Conservation (phyloP, 1,140 invertebrate species). For the Lepidurus apus region DNA sequence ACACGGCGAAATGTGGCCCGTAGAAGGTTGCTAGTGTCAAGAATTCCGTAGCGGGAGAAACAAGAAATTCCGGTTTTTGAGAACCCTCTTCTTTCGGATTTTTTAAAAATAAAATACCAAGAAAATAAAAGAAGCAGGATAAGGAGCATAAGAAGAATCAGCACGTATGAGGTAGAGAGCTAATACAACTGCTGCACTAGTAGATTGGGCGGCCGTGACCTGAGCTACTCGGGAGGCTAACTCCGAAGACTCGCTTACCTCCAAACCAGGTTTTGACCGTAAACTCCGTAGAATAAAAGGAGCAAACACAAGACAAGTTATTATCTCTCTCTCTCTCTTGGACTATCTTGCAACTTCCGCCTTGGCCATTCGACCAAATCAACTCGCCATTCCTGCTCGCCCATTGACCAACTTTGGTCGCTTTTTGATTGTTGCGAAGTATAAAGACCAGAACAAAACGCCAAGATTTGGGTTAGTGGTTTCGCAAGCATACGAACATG, state of each 20-base stretch:
- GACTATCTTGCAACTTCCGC: neutral
- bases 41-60: neutral
- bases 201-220: neutral
- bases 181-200: no score
- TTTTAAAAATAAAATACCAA: neutral
- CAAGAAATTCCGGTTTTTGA: neutral
- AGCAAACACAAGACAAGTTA: no score
- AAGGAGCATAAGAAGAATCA: neutral
- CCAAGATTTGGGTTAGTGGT: neutral
- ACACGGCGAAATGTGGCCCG: neutral
- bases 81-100: neutral
- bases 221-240: neutral
- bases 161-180: no score
- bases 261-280: neutral
- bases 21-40: conserved; percentile 18
- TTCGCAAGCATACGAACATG: neutral
- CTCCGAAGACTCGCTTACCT: neutral
- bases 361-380: neutral
- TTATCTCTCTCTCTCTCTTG: neutral
- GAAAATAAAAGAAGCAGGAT: neutral
- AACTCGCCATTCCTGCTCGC: neutral
- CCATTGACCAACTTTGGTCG: neutral
- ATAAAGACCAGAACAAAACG: neutral
- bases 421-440: neutral
- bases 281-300: neutral